Percentiles rank a stretch among this genome's conserved stretches.
Conservation (phyloP, 53 echinoderm and acorn worm genomes). For the Temnopleurus reevesii region DNA sequence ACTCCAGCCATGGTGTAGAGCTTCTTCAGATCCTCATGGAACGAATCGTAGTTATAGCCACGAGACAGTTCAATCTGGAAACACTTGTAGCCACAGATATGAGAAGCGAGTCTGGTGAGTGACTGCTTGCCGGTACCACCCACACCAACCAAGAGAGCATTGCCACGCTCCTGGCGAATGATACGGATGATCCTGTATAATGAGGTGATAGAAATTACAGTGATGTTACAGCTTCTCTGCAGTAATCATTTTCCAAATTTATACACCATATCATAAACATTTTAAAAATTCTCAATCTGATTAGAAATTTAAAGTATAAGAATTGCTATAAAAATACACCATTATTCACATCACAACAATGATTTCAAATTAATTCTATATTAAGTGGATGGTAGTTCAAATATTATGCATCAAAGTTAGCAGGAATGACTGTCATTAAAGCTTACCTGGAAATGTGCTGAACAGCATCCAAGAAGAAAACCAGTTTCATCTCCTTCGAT, state of each 20-base stretch:
- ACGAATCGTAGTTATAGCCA: slow-evolving; percentile 85
- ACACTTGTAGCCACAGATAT: slow-evolving; percentile 96
- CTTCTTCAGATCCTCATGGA: slow-evolving; percentile 96
- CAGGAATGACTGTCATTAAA: neutral
- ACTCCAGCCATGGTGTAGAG: slow-evolving; percentile 92
- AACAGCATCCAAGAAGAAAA: slow-evolving; percentile 97
- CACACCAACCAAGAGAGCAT: slow-evolving; percentile 94
- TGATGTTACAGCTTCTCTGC: neutral
- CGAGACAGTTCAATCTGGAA: slow-evolving; percentile 95
- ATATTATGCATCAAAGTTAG: neutral
- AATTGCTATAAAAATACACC: too few relatives aligned
- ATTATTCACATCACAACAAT: too few relatives aligned
- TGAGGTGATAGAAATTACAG: neutral
- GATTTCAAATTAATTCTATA: too few relatives aligned
- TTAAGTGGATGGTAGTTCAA: too few relatives aligned
- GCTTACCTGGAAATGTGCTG: slow-evolving; percentile 88
- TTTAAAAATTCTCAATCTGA: too few relatives aligned
- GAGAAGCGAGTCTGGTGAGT: slow-evolving; percentile 89
- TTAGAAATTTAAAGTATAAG: too few relatives aligned
- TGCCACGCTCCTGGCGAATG: slow-evolving; percentile 98
- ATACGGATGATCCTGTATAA: slow-evolving; percentile 88
- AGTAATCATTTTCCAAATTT: neutral
- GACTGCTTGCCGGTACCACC: slow-evolving; percentile 99
- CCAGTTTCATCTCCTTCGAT: slow-evolving; percentile 97
- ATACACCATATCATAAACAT: neutral